Conservation (phyloP, 2,888 invertebrate genomes). For the Pteria penguin region DNA sequence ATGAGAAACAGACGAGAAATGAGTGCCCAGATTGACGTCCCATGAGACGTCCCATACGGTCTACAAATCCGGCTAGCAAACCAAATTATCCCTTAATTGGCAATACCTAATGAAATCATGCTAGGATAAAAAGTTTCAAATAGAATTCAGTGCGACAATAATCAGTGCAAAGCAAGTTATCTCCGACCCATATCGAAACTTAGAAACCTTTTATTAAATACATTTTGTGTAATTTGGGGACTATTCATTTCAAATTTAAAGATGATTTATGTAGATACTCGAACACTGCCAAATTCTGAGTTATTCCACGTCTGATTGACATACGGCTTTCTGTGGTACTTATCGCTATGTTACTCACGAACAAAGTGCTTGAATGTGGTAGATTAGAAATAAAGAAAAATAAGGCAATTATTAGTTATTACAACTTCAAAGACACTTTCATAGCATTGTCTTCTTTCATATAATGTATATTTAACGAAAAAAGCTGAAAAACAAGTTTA, state of each 20-base stretch:
- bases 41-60: conserved; percentile 23
- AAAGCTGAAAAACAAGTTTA: too few relatives aligned
- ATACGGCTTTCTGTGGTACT: background rate
- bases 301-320: background rate
- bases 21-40: conserved; percentile 5
- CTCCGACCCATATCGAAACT: conserved; percentile 40
- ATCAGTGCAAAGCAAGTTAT: conserved; percentile 40
- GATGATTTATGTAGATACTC: conserved; percentile 40
- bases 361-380: too few relatives aligned
- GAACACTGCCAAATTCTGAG: conserved; percentile 15
- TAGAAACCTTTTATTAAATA: conserved; percentile 39
- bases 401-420: too few relatives aligned
- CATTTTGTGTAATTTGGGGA: conserved; percentile 44
- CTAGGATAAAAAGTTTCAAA: conserved; percentile 43
- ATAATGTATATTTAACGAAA: too few relatives aligned
- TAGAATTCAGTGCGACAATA: conserved; percentile 47
- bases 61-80: conserved; percentile 16
- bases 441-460: too few relatives aligned
- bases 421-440: too few relatives aligned
- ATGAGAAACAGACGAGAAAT: background rate
- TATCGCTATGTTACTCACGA: background rate
- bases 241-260: conserved; percentile 51
- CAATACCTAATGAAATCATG: conserved; percentile 47
- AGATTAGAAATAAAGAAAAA: too few relatives aligned
- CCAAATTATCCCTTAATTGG: conserved; percentile 46